phyloP scores from a whole-genome alignment of 1,140 invertebrate genomes.

The Drosophila mojavensis region DNA sequence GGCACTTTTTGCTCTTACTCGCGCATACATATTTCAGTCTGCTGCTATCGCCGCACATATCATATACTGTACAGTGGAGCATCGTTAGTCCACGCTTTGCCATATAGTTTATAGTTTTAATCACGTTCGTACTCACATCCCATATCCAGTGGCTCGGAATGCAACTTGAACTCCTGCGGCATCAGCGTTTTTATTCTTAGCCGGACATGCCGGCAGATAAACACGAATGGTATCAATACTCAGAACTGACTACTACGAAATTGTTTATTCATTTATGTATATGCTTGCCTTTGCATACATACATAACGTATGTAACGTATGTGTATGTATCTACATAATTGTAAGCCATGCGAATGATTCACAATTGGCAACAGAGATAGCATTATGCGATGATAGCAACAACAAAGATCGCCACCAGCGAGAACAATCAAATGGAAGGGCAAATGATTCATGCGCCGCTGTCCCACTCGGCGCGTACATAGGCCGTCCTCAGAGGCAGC shows the following conservation, averaged over 20 bases:
- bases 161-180: slow-evolving; percentile 20
- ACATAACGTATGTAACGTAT: background rate
- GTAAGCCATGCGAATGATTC: slow-evolving; percentile 35
- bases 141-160: slow-evolving; percentile 18
- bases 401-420: slow-evolving; percentile 20
- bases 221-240: slow-evolving; percentile 5
- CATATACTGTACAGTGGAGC: no score
- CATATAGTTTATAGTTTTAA: no score
- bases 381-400: slow-evolving; percentile 15
- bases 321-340: slow-evolving; percentile 11
- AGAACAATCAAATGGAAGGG: slow-evolving; percentile 16
- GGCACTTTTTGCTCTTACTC: background rate
- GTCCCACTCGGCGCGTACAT: slow-evolving; percentile 11
- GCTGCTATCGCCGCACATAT: background rate
- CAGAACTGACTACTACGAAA: background rate
- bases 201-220: slow-evolving; percentile 13
- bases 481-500: background rate
- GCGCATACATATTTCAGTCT: slow-evolving; percentile 1
- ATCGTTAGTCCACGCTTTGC: no score
- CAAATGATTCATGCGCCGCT: slow-evolving; percentile 43
- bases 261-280: slow-evolving; percentile 18
- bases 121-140: slow-evolving; percentile 1
- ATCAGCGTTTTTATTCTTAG: slow-evolving; percentile 20
- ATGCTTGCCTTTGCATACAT: slow-evolving; percentile 22
- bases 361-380: slow-evolving; percentile 12